These are phyloP conservation scores for Tetrapedia diversipes DNA, from an alignment of 2,888 invertebrate species.

Conservation along the genomic window DNA sequence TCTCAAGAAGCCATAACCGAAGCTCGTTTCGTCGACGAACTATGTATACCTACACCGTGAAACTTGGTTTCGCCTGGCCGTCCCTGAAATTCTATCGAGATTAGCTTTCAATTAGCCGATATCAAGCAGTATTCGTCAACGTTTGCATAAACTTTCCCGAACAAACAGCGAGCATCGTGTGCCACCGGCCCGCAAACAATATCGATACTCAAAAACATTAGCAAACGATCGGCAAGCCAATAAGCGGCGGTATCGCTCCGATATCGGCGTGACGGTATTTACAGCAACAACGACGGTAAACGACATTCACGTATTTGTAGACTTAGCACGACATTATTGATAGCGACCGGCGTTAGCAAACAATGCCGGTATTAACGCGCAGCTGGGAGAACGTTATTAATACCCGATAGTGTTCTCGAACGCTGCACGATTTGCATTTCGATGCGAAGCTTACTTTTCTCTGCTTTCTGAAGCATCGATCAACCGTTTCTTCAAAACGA, in stretches of 20 bases:
- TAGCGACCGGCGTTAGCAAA: constrained; percentile 22
- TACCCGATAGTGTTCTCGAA: neutral
- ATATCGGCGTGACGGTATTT: constrained; percentile 16
- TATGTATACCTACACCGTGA: too few relatives aligned
- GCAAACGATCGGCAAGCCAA: constrained; percentile 14
- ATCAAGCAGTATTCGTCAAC: neutral
- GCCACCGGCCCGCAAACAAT: constrained; percentile 5
- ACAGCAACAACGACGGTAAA: constrained; percentile 24
- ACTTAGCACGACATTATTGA: constrained; percentile 32
- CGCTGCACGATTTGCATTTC: neutral
- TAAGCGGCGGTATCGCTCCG: neutral
- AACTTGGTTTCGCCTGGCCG: neutral
- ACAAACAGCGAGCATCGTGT: neutral
- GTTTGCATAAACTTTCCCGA: neutral
- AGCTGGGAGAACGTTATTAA: constrained; percentile 34
- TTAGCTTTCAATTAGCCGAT: constrained; percentile 2
- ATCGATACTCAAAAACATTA: constrained; percentile 8
- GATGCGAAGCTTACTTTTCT: constrained; percentile 1
- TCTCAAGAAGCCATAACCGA: neutral
- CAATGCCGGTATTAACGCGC: constrained; percentile 34
- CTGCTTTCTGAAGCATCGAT: too few relatives aligned
- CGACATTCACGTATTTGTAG: constrained; percentile 30
- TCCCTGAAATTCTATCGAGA: neutral
- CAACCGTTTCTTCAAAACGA: too few relatives aligned
- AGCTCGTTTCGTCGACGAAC: neutral